Evolutionary conservation across 2,797 vertebrate species (phyloP).

Genomic region (Periophthalmus magnuspinnatus): DNA sequence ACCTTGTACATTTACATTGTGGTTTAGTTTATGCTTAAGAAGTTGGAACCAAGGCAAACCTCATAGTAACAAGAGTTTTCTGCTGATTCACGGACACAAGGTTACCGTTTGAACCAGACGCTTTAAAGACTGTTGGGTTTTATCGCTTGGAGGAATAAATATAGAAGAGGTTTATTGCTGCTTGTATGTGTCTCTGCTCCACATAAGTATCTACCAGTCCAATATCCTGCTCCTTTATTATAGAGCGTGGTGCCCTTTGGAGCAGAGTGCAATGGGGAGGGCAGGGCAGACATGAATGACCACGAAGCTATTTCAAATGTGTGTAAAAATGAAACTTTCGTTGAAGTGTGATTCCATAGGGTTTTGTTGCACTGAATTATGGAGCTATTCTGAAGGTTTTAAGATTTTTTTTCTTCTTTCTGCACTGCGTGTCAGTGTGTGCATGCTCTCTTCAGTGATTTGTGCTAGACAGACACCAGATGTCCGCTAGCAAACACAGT

Average conservation of each 20-base stretch:
- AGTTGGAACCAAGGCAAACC: slow-evolving; percentile 1
- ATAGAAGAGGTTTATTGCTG: slow-evolving; percentile 23
- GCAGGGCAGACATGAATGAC: slow-evolving; percentile 31
- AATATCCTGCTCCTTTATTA: slow-evolving; percentile 47
- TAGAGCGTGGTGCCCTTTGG: slow-evolving; percentile 39
- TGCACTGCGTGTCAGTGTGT: too few relatives aligned
- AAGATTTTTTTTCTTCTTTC: background rate
- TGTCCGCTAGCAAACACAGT: too few relatives aligned
- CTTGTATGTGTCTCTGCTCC: slow-evolving; percentile 35
- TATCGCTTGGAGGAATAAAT: slow-evolving; percentile 23
- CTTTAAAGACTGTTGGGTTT: slow-evolving; percentile 18
- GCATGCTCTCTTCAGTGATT: too few relatives aligned
- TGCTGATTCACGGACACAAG: slow-evolving; percentile 28
- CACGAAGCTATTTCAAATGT: slow-evolving; percentile 36
- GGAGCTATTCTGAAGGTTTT: background rate
- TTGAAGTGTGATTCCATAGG: background rate
- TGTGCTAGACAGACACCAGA: too few relatives aligned
- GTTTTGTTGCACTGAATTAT: background rate
- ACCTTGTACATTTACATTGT: slow-evolving; percentile 30
- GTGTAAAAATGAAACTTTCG: slow-evolving; percentile 10
- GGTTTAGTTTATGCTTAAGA: slow-evolving; percentile 13
- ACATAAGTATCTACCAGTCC: slow-evolving; percentile 21
- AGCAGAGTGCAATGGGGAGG: slow-evolving; percentile 33
- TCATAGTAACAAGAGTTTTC: slow-evolving; percentile 11
- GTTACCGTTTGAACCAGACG: slow-evolving; percentile 19